Evolutionary conservation across 2,797 vertebrate genomes (phyloP), one percentile per base, ranked within the genome.

Genomic region (Onychomys leucogaster): DNA sequence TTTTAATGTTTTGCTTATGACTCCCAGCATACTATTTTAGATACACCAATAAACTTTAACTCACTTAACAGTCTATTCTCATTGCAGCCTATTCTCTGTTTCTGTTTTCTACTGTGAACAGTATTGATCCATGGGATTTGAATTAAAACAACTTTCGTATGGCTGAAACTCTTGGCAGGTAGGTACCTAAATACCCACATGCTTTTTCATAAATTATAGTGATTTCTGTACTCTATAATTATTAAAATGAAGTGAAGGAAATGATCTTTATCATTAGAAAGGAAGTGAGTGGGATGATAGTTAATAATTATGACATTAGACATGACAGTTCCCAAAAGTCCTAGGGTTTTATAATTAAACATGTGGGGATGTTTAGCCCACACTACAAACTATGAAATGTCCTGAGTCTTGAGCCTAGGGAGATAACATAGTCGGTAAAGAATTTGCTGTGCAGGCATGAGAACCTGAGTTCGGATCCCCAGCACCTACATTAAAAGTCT

Each of bases 341-440:
- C 46, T 78, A 73, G 76, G 95, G 57, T 92, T 86, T 91, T 93
- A 43, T 86, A 94, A 49, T 73, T 85, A 92, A 91, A 69, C 89
- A 19, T 49, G 29, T 71, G 76, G 29, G 21, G 59, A 88, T 90
- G 10, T 71, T 71, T 34, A 32, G 6, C 23, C 34, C 61, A 8
- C 19, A 49, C 41, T 95, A n/a, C 23, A 88, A 63, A 82, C 23
- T 86, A 12, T 57, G 63, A 80, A 69, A 69, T 90, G 32, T 76
- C 41, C 29, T 69, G 52, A 12, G 46, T 87, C 34, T 55, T 19
- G 34, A n/a, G 65, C 23, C 49, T 37, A 17, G 34, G 8, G 65
- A 71, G 46, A 37, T 29, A 55, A 52, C 34, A 7, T 23, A 55
- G 34, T 27, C 84, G 27, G 34, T 55, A 27, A 37, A 55, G 46